Evolutionary conservation across 2,888 invertebrate species (phyloP).

Genomic region (Disparrhopalites patrizii): DNA sequence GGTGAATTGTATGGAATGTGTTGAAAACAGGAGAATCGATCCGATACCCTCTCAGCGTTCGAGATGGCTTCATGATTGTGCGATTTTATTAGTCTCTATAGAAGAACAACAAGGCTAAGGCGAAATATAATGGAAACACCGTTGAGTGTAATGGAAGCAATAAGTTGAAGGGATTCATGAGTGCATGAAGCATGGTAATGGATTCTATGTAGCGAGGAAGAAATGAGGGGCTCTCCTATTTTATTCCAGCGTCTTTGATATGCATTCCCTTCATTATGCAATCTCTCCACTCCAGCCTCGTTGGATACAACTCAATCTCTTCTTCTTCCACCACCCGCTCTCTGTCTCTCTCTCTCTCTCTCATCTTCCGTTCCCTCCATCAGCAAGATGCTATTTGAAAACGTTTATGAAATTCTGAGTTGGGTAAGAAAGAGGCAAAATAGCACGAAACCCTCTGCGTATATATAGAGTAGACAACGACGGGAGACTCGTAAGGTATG

Average conservation of each 20-base stretch:
- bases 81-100: slow-evolving; percentile 18
- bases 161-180: slow-evolving; percentile 22
- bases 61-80: slow-evolving; percentile 15
- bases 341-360: neutral
- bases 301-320: neutral
- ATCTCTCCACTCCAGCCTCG: slow-evolving; percentile 1
- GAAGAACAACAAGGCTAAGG: slow-evolving; percentile 4
- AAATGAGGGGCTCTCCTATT: neutral
- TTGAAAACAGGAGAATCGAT: neutral
- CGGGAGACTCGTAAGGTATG: too few relatives aligned
- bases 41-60: neutral
- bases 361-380: neutral
- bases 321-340: neutral
- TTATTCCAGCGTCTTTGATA: neutral
- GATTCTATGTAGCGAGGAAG: slow-evolving; percentile 11
- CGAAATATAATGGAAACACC: neutral
- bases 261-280: neutral
- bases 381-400: neutral
- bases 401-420: slow-evolving; percentile 6
- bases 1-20: too few relatives aligned
- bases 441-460: too few relatives aligned
- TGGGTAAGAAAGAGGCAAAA: too few relatives aligned
- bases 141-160: slow-evolving; percentile 15
- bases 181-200: slow-evolving; percentile 24
- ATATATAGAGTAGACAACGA: too few relatives aligned